Conservation (phyloP, 2,113 vertebrate genomes). For the Murina feae region DNA sequence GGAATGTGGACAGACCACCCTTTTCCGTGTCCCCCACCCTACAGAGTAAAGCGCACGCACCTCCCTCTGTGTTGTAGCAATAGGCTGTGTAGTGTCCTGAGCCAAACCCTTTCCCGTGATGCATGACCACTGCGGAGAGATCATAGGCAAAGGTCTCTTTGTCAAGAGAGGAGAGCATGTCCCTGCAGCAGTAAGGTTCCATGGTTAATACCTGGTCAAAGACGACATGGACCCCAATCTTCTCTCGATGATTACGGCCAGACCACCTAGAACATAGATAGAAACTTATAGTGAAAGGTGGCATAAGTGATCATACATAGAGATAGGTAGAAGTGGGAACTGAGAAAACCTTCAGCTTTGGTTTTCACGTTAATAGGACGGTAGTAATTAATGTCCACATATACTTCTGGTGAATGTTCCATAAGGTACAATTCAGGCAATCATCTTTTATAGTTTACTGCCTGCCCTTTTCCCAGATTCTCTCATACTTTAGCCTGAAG, state of each 20-base stretch:
- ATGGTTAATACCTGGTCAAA: slow-evolving; percentile 99
- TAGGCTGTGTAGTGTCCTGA: slow-evolving; percentile 99
- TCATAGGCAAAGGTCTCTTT: slow-evolving; percentile 94
- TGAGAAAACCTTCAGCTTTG: background rate
- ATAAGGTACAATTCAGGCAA: background rate
- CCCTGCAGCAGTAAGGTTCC: slow-evolving; percentile 97
- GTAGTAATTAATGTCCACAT: background rate
- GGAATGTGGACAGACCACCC: slow-evolving; percentile 60
- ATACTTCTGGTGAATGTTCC: background rate
- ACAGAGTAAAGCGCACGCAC: slow-evolving; percentile 85
- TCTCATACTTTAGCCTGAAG: background rate
- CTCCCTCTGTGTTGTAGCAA: slow-evolving; percentile 99
- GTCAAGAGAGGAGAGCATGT: slow-evolving; percentile 89
- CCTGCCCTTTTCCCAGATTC: background rate
- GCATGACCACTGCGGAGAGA: slow-evolving; percentile 99
- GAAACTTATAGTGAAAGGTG: slow-evolving; percentile 29
- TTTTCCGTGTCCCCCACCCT: slow-evolving; percentile 65
- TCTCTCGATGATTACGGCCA: slow-evolving; percentile 98
- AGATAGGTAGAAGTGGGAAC: background rate
- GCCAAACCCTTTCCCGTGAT: slow-evolving; percentile 99
- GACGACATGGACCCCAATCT: slow-evolving; percentile 98
- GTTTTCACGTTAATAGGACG: background rate
- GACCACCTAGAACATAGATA: slow-evolving; percentile 90
- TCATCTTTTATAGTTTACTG: background rate
- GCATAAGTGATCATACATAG: background rate